Conservation (phyloP, 2,888 invertebrate genomes). For the Acleris literana region DNA sequence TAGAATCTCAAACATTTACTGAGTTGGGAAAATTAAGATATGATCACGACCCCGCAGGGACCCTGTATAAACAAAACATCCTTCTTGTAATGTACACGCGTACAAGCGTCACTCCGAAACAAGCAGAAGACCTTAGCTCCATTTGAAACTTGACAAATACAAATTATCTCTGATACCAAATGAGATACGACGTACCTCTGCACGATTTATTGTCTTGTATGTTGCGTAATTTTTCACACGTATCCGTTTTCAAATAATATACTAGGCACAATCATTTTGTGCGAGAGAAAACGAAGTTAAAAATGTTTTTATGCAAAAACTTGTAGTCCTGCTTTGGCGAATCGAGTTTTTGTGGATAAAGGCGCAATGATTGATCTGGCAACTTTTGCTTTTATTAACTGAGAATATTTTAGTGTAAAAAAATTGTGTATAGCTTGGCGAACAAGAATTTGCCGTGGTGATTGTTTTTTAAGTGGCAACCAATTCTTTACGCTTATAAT, state of each 20-base stretch:
- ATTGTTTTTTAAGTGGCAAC: no score
- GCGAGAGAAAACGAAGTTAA: constrained; percentile 22
- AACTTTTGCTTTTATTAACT: neutral
- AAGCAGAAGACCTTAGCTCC: constrained; percentile 15
- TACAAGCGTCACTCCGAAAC: constrained; percentile 9
- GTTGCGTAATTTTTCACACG: constrained; percentile 29
- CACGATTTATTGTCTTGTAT: constrained; percentile 19
- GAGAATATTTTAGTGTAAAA: no score
- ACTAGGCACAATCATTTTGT: constrained; percentile 10
- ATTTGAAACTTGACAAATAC: constrained; percentile 30
- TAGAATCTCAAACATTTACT: no score
- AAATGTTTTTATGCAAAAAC: constrained; percentile 20
- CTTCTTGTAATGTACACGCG: constrained; percentile 14
- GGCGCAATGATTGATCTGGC: constrained; percentile 2
- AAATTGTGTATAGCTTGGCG: no score
- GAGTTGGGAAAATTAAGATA: no score
- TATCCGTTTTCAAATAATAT: constrained; percentile 19
- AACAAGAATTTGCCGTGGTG: no score
- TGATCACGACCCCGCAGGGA: no score
- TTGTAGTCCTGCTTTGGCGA: constrained; percentile 1
- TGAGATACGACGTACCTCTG: constrained; percentile 10
- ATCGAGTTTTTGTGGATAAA: neutral
- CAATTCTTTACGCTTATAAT: no score
- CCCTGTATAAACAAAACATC: no score
- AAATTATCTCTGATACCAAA: constrained; percentile 23